Evolutionary conservation across 2,888 invertebrate genomes (phyloP).

Genomic region (Ochropacha duplaris): DNA sequence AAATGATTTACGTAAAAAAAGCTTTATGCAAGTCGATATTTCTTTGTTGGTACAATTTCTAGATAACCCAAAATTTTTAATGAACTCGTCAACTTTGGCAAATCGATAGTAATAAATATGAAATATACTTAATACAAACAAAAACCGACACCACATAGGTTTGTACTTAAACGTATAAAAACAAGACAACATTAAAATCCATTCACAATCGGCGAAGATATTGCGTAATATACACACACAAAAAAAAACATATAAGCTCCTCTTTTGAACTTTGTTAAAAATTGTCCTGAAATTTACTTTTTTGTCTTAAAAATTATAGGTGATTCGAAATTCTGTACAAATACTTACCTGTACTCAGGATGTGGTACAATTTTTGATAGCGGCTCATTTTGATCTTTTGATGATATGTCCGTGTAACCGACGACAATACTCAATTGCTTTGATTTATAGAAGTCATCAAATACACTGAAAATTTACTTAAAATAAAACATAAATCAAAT

Average conservation of each 20-base stretch:
- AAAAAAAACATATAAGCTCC: too few species aligned
- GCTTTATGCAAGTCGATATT: neutral
- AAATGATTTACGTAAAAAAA: neutral
- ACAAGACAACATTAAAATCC: too few species aligned
- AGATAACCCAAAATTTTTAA: neutral
- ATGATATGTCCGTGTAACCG: slow-evolving; percentile 87
- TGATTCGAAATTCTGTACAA: slow-evolving; percentile 1
- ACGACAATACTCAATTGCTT: slow-evolving; percentile 86
- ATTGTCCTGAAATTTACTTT: too few species aligned
- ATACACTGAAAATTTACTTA: slow-evolving; percentile 78
- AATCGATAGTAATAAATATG: neutral
- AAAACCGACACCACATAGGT: too few species aligned
- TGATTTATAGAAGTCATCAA: slow-evolving; percentile 84
- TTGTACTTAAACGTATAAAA: too few species aligned
- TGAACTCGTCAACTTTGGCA: neutral
- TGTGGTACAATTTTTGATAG: slow-evolving; percentile 85
- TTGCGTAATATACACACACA: too few species aligned
- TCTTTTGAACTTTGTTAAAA: too few species aligned
- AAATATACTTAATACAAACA: too few species aligned
- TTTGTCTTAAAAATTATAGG: neutral
- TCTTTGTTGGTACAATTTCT: neutral
- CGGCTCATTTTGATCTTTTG: slow-evolving; percentile 72
- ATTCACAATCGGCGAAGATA: too few species aligned
- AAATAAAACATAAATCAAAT: neutral
- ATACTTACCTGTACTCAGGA: slow-evolving; percentile 86